Base-by-base conservation (phyloP, 2,888 invertebrate genomes). In the Polyommatus iphigenia region DNA sequence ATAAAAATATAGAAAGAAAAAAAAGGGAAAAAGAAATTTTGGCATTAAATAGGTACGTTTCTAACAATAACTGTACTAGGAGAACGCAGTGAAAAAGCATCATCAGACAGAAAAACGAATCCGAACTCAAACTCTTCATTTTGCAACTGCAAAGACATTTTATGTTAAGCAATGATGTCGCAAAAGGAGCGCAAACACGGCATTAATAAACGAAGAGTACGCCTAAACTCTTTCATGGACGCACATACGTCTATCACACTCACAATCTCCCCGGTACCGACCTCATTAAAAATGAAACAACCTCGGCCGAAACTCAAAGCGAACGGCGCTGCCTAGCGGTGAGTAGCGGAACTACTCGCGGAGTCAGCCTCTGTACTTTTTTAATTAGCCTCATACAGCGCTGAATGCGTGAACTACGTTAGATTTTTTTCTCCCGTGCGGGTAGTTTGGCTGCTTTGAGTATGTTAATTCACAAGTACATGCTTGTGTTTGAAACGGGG, bases 211-310 rank as follows among this genome's bases (percentile, higher is more conserved):
- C 88, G 87, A 91, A 87, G 86, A 88, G 87, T 85, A 81, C 84
- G 82, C 84, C 81, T 83, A 84, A 88, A 88, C 89, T 88, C 90
- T 91, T 92, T 92, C 88, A 91, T 84, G 80, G 83, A 88, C 89
- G 86, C 89, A 89, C 85, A 87, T 86, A 85, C 54, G 77, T 78
- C 73, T 77, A 76, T 83, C 83, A 83, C 82, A 83, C 81, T 81
- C 86, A 89, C 88, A 91, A 91, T 85, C 88, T 87, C 85, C 85
- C 85, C 84, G 87, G 85, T 54, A 83, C 87, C 91, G 91, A 88
- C 91, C 93, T 94, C 93, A 93, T 94, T 93, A 94, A 93, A 93
- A 93, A 91, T 91, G 89, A 90, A 90, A 87, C 90, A 89, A 86
- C 84, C 85, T 85, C 85, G 84, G 85, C 85, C 87, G 90, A 89